Conservation (phyloP, 1,140 invertebrate genomes). For the Diprion similis region DNA sequence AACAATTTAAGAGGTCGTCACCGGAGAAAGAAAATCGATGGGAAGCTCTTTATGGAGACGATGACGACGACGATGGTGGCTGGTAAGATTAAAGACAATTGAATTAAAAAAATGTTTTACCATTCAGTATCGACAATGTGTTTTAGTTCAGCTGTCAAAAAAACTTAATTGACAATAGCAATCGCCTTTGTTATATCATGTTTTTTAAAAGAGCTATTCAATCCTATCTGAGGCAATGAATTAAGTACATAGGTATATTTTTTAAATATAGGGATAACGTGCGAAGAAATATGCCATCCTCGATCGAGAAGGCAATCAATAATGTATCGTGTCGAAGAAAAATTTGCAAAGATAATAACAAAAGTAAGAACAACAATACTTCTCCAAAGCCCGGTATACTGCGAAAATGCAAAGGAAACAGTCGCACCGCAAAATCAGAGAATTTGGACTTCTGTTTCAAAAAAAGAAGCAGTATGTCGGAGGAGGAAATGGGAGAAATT, state of each 20-base stretch:
- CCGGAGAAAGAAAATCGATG: constrained; percentile 20
- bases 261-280: neutral
- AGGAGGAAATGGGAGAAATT: neutral
- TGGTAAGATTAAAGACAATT: constrained; percentile 25
- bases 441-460: too few relatives aligned
- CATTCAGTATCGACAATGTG: constrained; percentile 21
- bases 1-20: constrained; percentile 22
- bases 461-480: neutral
- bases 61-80: constrained; percentile 17
- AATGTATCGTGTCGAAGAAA: too few relatives aligned
- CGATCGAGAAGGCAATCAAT: neutral
- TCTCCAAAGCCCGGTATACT: neutral
- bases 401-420: neutral
- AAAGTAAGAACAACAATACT: neutral
- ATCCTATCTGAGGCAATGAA: neutral
- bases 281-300: neutral
- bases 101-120: neutral
- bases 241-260: neutral
- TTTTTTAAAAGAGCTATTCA: neutral
- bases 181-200: neutral
- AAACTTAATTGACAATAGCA: neutral
- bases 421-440: neutral
- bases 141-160: constrained; percentile 13
- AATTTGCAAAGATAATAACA: neutral
- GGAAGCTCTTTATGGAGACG: constrained; percentile 9